These are phyloP conservation scores for Isotomurus palustris DNA, from an alignment of 2,888 invertebrate genomes.

Conservation along the genomic window DNA sequence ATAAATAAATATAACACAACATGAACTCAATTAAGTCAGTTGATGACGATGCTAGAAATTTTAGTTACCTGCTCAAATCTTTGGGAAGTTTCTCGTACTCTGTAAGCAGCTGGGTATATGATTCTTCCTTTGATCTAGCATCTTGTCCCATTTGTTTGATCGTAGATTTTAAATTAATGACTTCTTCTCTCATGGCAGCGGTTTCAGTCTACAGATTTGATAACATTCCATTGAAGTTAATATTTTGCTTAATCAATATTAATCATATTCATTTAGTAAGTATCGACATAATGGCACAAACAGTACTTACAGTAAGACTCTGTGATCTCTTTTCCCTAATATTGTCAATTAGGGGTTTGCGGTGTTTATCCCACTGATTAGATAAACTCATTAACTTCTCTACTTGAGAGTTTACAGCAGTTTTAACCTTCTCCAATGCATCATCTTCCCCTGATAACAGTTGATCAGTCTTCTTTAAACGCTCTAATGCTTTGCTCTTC, in stretches of 20 bases:
- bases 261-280: too few relatives aligned
- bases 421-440: slow-evolving; percentile 40
- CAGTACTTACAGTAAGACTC: slow-evolving; percentile 51
- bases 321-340: slow-evolving; percentile 53
- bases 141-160: slow-evolving; percentile 61
- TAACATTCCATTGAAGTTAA: too few relatives aligned
- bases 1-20: slow-evolving; percentile 4
- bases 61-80: slow-evolving; percentile 53
- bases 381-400: slow-evolving; percentile 62
- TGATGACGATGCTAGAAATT: background rate
- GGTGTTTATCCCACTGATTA: slow-evolving; percentile 69
- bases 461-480: slow-evolving; percentile 36
- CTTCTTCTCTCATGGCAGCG: slow-evolving; percentile 56
- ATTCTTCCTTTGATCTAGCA: slow-evolving; percentile 54
- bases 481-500: slow-evolving; percentile 34
- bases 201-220: slow-evolving; percentile 56
- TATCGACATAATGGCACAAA: too few relatives aligned
- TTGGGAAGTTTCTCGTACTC: slow-evolving; percentile 63
- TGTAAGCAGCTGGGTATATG: slow-evolving; percentile 56
- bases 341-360: slow-evolving; percentile 61
- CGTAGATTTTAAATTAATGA: slow-evolving; percentile 56
- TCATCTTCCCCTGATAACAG: slow-evolving; percentile 35
- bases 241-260: too few relatives aligned
- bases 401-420: slow-evolving; percentile 57
- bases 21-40: background rate